Percentiles rank a stretch among this genome's conserved stretches.
phyloP scores from a whole-genome alignment of 1,140 invertebrate genomes.

The Conus ventricosus region DNA sequence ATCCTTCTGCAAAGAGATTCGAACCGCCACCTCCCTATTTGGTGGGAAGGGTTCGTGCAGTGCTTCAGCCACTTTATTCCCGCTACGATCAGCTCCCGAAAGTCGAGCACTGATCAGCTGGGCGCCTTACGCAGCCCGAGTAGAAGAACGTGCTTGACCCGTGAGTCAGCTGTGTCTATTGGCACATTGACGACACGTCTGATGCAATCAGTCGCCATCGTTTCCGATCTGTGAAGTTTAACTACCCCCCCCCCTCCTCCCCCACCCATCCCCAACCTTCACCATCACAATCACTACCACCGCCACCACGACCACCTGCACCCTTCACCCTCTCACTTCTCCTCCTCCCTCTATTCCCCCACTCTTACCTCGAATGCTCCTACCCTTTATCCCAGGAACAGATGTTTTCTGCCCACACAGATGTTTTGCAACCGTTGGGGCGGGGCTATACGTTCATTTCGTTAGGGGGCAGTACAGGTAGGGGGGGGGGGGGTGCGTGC shows the following conservation, averaged over 20 bases:
- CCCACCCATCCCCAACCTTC: no score
- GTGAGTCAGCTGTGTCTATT: neutral
- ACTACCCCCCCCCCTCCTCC: no score
- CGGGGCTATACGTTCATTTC: no score
- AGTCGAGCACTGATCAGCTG: neutral
- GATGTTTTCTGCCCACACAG: no score
- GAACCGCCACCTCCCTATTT: no score
- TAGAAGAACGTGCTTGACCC: neutral
- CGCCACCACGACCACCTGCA: neutral
- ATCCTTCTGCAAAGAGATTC: no score
- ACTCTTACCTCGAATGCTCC: neutral
- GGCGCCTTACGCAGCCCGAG: neutral
- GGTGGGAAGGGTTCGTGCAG: no score
- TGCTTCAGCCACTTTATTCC: no score
- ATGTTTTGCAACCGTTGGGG: no score
- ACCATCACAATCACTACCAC: neutral
- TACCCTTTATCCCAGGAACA: neutral
- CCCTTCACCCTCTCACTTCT: neutral
- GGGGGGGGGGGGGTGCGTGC: no score
- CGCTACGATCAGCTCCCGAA: neutral
- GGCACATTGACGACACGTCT: neutral
- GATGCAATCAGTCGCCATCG: neutral
- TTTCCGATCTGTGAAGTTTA: neutral
- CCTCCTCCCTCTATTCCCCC: neutral
- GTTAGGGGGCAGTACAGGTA: no score